phyloP scores from a whole-genome alignment of 2,797 vertebrate genomes.

The Telmatherina bonti region DNA sequence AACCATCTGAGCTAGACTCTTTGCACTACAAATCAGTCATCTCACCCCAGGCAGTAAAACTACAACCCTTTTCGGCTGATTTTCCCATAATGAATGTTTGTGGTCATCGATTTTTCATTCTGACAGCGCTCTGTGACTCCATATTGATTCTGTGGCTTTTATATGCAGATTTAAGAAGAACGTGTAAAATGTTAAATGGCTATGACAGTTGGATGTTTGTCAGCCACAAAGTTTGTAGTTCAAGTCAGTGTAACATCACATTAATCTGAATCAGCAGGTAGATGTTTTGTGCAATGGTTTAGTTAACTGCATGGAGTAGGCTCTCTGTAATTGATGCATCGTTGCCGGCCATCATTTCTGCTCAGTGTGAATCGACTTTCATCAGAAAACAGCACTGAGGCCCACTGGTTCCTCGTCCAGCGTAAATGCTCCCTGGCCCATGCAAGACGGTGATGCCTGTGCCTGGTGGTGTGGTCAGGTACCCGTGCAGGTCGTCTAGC shows the following conservation, averaged over 20 bases:
- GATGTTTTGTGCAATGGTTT: conserved; percentile 51
- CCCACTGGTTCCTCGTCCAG: too few relatives aligned
- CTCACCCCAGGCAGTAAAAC: conserved; percentile 42
- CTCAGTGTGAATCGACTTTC: too few relatives aligned
- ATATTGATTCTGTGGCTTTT: conserved; percentile 65
- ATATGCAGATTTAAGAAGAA: conserved; percentile 62
- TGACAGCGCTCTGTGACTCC: conserved; percentile 31
- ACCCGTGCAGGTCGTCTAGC: too few relatives aligned
- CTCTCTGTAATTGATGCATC: conserved; percentile 71
- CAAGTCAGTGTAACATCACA: conserved; percentile 40
- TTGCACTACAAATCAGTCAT: conserved; percentile 16
- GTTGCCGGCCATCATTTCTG: too few relatives aligned
- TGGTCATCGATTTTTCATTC: conserved; percentile 70
- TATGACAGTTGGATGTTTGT: conserved; percentile 23
- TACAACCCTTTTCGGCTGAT: conserved; percentile 33
- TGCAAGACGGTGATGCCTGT: too few relatives aligned
- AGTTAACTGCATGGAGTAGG: conserved; percentile 45
- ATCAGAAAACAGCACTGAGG: too few relatives aligned
- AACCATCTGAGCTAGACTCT: conserved; percentile 24
- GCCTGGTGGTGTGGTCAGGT: too few relatives aligned
- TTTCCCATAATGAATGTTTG: conserved; percentile 64
- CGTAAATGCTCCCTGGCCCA: too few relatives aligned
- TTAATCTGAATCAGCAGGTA: conserved; percentile 60
- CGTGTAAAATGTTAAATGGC: conserved; percentile 40
- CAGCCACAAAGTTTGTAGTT: conserved; percentile 36